Evolutionary conservation across 2,797 vertebrate species (phyloP).

Genomic region (Sebastes cheni): DNA sequence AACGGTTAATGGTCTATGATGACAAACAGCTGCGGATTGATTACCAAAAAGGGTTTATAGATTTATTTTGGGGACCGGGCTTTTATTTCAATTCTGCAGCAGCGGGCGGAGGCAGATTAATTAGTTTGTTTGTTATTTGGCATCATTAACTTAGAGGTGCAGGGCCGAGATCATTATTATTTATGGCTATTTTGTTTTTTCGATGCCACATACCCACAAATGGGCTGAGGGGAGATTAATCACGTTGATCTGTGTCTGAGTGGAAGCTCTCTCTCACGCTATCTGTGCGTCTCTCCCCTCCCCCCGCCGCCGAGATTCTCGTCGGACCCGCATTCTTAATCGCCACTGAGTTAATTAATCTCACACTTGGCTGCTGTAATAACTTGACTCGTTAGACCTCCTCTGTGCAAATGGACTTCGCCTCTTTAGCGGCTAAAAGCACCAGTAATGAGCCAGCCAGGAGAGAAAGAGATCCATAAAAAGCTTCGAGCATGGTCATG

Average conservation of each 20-base stretch:
- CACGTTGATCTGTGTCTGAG: conserved; percentile 45
- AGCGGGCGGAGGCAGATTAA: conserved; percentile 42
- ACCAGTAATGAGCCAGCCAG: conserved; percentile 51
- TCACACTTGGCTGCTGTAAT: conserved; percentile 79
- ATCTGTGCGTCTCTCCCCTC: not conserved
- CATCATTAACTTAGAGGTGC: conserved; percentile 52
- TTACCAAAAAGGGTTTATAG: conserved; percentile 32
- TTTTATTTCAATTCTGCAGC: conserved; percentile 38
- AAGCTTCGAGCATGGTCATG: conserved; percentile 18
- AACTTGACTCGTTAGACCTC: conserved; percentile 79
- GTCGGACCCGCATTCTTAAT: conserved; percentile 70
- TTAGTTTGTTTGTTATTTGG: conserved; percentile 67
- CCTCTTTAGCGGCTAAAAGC: conserved; percentile 67
- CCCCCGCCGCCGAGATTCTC: conserved; percentile 41
- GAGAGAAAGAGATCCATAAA: conserved; percentile 34
- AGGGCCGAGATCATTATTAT: conserved; percentile 57
- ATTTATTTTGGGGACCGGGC: conserved; percentile 30
- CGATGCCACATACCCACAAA: conserved; percentile 45
- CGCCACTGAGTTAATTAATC: conserved; percentile 81
- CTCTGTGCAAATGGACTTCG: conserved; percentile 70
- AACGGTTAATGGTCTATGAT: conserved; percentile 49
- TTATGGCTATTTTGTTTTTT: conserved; percentile 58
- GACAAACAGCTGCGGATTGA: conserved; percentile 58
- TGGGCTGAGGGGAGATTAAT: conserved; percentile 53
- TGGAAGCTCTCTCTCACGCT: conserved; percentile 26